Evolutionary conservation across 2,113 vertebrate species (phyloP).

Genomic region (Vanacampus margaritifer): DNA sequence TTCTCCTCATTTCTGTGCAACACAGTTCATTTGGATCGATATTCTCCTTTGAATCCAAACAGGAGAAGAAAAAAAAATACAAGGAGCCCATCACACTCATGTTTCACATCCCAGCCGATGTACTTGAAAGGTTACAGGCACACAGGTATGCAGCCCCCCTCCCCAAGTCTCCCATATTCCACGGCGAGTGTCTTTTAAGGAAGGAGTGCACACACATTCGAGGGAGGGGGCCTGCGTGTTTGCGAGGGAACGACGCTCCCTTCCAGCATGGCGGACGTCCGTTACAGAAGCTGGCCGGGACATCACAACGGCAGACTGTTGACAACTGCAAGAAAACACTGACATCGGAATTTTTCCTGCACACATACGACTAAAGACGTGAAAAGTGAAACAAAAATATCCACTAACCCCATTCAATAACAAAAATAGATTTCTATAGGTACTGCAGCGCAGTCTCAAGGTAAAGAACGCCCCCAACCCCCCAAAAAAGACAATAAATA

Average conservation of each 20-base stretch:
- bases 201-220: slow-evolving; percentile 70
- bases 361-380: slow-evolving; percentile 43
- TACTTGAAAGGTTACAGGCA: slow-evolving; percentile 64
- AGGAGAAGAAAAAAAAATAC: slow-evolving; percentile 54
- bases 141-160: slow-evolving; percentile 61
- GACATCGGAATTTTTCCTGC: slow-evolving; percentile 47
- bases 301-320: slow-evolving; percentile 42
- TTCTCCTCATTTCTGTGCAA: slow-evolving; percentile 72
- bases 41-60: slow-evolving; percentile 74
- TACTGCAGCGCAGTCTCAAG: slow-evolving; percentile 80
- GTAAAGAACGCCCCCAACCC: slow-evolving; percentile 60
- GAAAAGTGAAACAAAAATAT: slow-evolving; percentile 47
- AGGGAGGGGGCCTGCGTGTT: slow-evolving; percentile 61
- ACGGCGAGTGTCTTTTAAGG: slow-evolving; percentile 60
- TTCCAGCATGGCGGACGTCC: slow-evolving; percentile 48
- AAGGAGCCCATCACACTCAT: slow-evolving; percentile 72
- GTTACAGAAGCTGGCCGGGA: slow-evolving; percentile 39
- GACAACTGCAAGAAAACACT: slow-evolving; percentile 59
- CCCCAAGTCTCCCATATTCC: slow-evolving; percentile 62
- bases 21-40: slow-evolving; percentile 76
- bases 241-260: slow-evolving; percentile 31
- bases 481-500: slow-evolving; percentile 72
- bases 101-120: slow-evolving; percentile 53
- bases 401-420: slow-evolving; percentile 65
- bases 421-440: slow-evolving; percentile 96